Evolutionary conservation across 1,140 invertebrate species (phyloP).

Genomic region (Scaptodrosophila lebanonensis): DNA sequence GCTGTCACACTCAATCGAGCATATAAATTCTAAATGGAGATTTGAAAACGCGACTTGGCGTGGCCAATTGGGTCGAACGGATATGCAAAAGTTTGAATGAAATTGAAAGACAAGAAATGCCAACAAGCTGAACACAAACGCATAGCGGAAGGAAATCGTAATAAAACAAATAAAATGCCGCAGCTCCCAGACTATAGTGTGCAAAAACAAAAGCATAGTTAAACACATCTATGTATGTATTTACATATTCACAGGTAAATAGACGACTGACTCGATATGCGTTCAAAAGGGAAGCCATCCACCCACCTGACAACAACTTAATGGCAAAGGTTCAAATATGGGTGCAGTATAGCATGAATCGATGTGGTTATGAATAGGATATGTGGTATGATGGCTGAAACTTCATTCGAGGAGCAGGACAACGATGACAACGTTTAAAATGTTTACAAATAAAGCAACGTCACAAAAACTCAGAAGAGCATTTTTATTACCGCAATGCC

Average conservation of each 20-base stretch:
- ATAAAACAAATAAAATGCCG: conserved; percentile 30
- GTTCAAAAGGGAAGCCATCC: too few relatives aligned
- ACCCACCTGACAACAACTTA: too few relatives aligned
- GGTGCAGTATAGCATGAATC: conserved; percentile 5
- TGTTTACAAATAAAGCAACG: background rate
- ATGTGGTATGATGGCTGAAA: too few relatives aligned
- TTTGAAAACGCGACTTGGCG: background rate
- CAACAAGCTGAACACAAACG: background rate
- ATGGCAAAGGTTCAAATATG: background rate
- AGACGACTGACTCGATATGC: conserved; percentile 22
- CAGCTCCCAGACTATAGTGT: background rate
- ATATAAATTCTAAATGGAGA: too few relatives aligned
- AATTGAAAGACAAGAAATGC: conserved; percentile 18
- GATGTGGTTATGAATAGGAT: too few relatives aligned
- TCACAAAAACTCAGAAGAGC: too few relatives aligned
- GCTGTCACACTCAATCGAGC: too few relatives aligned
- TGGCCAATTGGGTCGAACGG: background rate
- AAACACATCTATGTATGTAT: background rate
- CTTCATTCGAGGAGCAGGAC: too few relatives aligned
- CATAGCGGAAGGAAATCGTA: conserved; percentile 30
- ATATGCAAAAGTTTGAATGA: background rate
- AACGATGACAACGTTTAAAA: background rate
- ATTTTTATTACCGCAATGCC: background rate
- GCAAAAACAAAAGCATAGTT: background rate
- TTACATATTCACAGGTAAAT: conserved; percentile 12